Conservation (phyloP, 2,888 invertebrate species). For the Lordiphosa fenestrarum region DNA sequence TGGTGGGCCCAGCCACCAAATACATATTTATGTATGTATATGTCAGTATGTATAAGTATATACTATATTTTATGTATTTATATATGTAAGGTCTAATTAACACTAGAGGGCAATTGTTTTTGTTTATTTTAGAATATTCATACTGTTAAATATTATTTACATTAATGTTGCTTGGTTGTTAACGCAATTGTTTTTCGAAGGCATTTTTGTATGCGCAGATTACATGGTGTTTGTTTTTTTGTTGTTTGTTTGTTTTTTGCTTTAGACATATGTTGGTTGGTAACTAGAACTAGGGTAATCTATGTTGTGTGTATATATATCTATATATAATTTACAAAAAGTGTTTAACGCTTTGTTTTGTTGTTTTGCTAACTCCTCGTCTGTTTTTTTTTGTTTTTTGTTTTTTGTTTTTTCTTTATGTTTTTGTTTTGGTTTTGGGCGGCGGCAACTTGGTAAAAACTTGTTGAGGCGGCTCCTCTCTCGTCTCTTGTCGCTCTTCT, state of each 20-base stretch:
- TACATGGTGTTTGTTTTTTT: conserved; percentile 19
- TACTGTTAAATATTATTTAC: conserved; percentile 45
- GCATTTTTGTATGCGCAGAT: conserved; percentile 63
- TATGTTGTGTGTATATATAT: conserved; percentile 23
- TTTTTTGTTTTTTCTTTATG: neutral
- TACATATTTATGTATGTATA: too few species aligned
- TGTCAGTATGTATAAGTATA: conserved; percentile 16
- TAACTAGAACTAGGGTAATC: conserved; percentile 23
- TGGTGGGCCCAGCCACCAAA: conserved; percentile 2
- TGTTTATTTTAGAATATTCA: conserved; percentile 16
- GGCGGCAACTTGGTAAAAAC: conserved; percentile 56
- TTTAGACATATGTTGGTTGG: conserved; percentile 18
- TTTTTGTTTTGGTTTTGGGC: conserved; percentile 44
- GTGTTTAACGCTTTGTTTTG: conserved; percentile 33
- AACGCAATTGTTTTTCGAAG: conserved; percentile 50
- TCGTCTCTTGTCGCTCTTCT: neutral
- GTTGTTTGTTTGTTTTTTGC: conserved; percentile 2
- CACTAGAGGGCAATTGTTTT: conserved; percentile 1
- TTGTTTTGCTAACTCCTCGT: conserved; percentile 2
- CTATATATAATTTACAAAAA: conserved; percentile 43
- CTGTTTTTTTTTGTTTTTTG: neutral
- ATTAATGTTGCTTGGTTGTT: conserved; percentile 54
- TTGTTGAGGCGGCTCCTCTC: conserved; percentile 29
- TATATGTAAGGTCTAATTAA: conserved; percentile 8
- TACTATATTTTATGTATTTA: conserved; percentile 16